Evolutionary conservation across 1,140 invertebrate species (phyloP), one percentile per base, ranked within the genome.

Genomic region (Drosophila trapezifrons): DNA sequence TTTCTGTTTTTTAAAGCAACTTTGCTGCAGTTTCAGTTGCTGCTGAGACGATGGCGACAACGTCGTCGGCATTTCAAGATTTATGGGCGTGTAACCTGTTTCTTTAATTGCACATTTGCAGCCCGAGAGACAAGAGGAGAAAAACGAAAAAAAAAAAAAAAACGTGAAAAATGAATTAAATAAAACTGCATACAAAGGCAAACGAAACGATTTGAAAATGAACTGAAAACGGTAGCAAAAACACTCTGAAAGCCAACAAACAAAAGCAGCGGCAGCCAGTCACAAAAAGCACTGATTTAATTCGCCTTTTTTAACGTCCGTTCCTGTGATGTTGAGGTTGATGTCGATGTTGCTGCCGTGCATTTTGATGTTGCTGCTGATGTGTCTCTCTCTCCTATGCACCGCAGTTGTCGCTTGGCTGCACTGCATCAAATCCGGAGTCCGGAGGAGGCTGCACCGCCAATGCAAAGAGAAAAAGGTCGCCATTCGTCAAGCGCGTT

Each of bases 101-200:
- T 91, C 90, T 91, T 91, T 91, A 91, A 91, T 91, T 91, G 90
- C 90, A 91, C 83, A 90, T 90, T 90, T 90, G 87, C 87, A 90
- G 87, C 79, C 81, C 81, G 73, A 80, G 84, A 84, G 62, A 69
- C 75, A 58, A 75, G 74, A 57, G 46, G 51, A 55, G 22, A 57
- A 63, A 18, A 66, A 76, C 10, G 69, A 55, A 65, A 8, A 51
- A 65, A 10, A 20, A 58, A 40, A 57, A 75, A 81, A 64, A 77
- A 86, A 75, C 78, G 78, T 82, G 76, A 87, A 86, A 87, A 87
- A 76, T 86, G 83, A 86, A 85, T 85, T 86, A 86, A 85, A 85
- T 86, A 85, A 85, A 85, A 86, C 80, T 84, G 77, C 81, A 85
- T 79, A 85, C 83, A 86, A 86, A 76, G 65, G 65, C 78, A 86